These are phyloP conservation scores for Rana temporaria DNA, from an alignment of 2,113 vertebrate species.

Conservation along the genomic window DNA sequence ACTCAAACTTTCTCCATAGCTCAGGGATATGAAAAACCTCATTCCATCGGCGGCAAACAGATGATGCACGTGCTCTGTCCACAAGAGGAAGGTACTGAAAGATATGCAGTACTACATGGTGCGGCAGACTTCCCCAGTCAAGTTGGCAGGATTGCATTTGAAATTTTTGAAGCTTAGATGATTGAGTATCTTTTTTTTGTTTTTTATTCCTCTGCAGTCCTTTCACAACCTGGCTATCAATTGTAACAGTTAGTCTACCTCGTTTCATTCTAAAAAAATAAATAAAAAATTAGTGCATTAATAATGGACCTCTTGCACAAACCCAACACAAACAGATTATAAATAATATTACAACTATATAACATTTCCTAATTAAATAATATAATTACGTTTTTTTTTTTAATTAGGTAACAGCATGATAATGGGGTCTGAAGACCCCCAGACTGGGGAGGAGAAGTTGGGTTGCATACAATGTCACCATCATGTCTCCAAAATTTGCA, in stretches of 20 bases:
- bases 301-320: neutral
- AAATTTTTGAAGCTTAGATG: conserved; percentile 52
- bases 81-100: conserved; percentile 87
- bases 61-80: conserved; percentile 83
- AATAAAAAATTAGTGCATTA: conserved; percentile 12
- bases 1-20: conserved; percentile 91
- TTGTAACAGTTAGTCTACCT: conserved; percentile 65
- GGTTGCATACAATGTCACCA: too few relatives aligned
- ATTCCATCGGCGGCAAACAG: conserved; percentile 86
- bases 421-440: too few relatives aligned
- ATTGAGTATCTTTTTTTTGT: conserved; percentile 63
- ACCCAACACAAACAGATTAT: too few relatives aligned
- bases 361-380: too few relatives aligned
- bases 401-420: too few relatives aligned
- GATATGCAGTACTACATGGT: conserved; percentile 78
- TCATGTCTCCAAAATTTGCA: too few relatives aligned
- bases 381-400: too few relatives aligned
- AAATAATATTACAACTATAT: too few relatives aligned
- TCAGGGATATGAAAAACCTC: conserved; percentile 89
- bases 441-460: too few relatives aligned
- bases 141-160: neutral
- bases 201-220: conserved; percentile 71
- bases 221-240: conserved; percentile 68
- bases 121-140: conserved; percentile 85
- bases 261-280: conserved; percentile 79